Percentiles rank a stretch among this genome's conserved stretches.
These are phyloP conservation scores for Keiferia lycopersicella DNA, from an alignment of 2,888 invertebrate genomes.

Conservation along the genomic window DNA sequence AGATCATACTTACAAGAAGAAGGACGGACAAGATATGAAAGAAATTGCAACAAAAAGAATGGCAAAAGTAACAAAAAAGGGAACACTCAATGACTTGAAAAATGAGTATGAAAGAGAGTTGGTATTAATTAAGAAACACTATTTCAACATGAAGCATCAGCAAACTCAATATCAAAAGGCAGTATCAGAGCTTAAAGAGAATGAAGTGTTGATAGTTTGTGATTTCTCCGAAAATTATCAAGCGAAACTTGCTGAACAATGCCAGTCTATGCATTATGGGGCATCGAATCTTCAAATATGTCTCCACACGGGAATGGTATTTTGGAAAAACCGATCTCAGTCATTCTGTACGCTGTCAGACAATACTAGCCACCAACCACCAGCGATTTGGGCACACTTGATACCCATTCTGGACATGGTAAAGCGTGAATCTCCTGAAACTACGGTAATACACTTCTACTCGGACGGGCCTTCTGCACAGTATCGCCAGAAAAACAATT, in stretches of 20 bases:
- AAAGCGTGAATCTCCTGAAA: conserved; percentile 24
- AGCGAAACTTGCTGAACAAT: conserved; percentile 26
- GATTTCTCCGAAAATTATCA: conserved; percentile 28
- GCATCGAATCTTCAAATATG: conserved; percentile 24
- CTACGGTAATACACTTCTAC: conserved; percentile 31
- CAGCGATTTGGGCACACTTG: conserved; percentile 29
- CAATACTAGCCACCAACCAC: conserved; percentile 26
- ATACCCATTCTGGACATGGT: conserved; percentile 25
- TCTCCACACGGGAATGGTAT: conserved; percentile 27
- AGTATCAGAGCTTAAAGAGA: conserved; percentile 18
- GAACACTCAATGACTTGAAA: conserved; percentile 23
- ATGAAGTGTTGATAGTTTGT: conserved; percentile 25
- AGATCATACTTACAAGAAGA: conserved; percentile 23
- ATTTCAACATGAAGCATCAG: conserved; percentile 26
- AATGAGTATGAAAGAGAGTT: conserved; percentile 20
- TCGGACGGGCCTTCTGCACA: conserved; percentile 32
- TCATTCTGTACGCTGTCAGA: conserved; percentile 28
- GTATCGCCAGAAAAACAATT: conserved; percentile 35
- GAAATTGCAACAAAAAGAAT: conserved; percentile 25
- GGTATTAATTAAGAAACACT: conserved; percentile 23
- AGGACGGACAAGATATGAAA: conserved; percentile 19
- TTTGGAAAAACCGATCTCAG: conserved; percentile 23
- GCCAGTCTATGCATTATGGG: conserved; percentile 28
- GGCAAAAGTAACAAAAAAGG: conserved; percentile 23
- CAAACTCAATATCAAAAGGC: conserved; percentile 17